phyloP scores from a whole-genome alignment of 2,888 invertebrate genomes.

The Hofmannophila pseudospretella region DNA sequence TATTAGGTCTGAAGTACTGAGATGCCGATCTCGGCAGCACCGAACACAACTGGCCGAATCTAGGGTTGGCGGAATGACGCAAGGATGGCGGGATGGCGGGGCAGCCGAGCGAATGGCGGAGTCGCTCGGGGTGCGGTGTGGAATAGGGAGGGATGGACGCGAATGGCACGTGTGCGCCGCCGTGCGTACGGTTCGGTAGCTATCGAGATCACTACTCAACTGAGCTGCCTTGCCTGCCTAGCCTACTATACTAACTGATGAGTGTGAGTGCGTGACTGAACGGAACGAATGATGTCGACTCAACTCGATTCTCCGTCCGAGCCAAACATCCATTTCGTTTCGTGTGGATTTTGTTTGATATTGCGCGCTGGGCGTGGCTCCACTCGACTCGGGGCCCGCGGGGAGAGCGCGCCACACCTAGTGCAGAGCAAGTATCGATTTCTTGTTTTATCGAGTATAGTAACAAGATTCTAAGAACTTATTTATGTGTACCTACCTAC shows the following conservation, averaged over 20 bases:
- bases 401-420: slow-evolving; percentile 51
- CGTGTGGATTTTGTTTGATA: slow-evolving; percentile 63
- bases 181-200: slow-evolving; percentile 54
- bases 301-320: slow-evolving; percentile 43
- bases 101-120: slow-evolving; percentile 4
- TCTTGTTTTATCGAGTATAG: slow-evolving; percentile 31
- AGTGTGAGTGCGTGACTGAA: slow-evolving; percentile 57
- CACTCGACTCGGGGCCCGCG: slow-evolving; percentile 36
- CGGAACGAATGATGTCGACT: slow-evolving; percentile 42
- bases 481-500: no score
- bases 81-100: slow-evolving; percentile 7
- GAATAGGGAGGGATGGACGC: slow-evolving; percentile 46
- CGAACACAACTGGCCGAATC: slow-evolving; percentile 18
- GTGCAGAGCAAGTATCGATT: slow-evolving; percentile 51
- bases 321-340: slow-evolving; percentile 53
- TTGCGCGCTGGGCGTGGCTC: slow-evolving; percentile 69
- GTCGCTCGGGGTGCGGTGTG: slow-evolving; percentile 35
- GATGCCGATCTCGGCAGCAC: no score
- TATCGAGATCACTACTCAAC: slow-evolving; percentile 61
- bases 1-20: no score
- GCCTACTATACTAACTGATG: slow-evolving; percentile 30
- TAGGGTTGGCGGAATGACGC: slow-evolving; percentile 15
- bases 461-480: background rate
- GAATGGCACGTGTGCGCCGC: slow-evolving; percentile 56
- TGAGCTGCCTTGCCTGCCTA: slow-evolving; percentile 25